Conservation (phyloP, 2,113 vertebrate genomes). For the Gobiocypris rarus region DNA sequence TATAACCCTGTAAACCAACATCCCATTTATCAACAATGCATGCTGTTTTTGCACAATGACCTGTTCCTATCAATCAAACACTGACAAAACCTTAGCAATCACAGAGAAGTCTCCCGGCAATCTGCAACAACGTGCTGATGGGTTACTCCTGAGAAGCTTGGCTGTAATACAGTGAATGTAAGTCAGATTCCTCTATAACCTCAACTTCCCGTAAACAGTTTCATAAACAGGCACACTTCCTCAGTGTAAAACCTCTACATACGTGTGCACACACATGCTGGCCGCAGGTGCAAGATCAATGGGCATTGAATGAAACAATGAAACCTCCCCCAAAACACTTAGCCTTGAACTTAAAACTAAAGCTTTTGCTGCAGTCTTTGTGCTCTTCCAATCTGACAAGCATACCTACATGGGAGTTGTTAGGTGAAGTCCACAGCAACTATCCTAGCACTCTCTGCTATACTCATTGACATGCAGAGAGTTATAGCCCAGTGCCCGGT, state of each 20-base stretch:
- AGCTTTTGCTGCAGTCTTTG: neutral
- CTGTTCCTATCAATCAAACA: neutral
- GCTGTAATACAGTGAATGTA: conserved; percentile 18
- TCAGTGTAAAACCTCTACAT: conserved; percentile 56
- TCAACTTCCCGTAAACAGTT: conserved; percentile 48
- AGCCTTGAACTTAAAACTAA: conserved; percentile 7
- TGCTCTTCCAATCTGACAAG: conserved; percentile 6
- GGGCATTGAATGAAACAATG: conserved; percentile 66
- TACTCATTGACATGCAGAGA: conserved; percentile 29
- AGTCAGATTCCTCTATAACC: conserved; percentile 55
- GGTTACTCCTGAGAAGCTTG: neutral
- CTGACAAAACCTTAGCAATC: neutral
- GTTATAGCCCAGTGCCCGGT: conserved; percentile 1
- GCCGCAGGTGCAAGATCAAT: conserved; percentile 70
- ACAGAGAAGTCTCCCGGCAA: neutral
- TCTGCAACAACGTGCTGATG: neutral
- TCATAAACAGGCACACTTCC: conserved; percentile 58
- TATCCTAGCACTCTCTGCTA: conserved; percentile 7
- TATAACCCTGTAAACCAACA: neutral
- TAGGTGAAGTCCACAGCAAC: neutral
- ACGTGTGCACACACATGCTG: conserved; percentile 24
- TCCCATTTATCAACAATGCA: neutral
- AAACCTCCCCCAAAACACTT: conserved; percentile 25
- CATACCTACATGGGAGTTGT: conserved; percentile 24
- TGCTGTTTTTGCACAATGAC: neutral